These are phyloP conservation scores for Trichoplusia ni DNA, from an alignment of 1,140 invertebrate genomes.

Conservation along the genomic window DNA sequence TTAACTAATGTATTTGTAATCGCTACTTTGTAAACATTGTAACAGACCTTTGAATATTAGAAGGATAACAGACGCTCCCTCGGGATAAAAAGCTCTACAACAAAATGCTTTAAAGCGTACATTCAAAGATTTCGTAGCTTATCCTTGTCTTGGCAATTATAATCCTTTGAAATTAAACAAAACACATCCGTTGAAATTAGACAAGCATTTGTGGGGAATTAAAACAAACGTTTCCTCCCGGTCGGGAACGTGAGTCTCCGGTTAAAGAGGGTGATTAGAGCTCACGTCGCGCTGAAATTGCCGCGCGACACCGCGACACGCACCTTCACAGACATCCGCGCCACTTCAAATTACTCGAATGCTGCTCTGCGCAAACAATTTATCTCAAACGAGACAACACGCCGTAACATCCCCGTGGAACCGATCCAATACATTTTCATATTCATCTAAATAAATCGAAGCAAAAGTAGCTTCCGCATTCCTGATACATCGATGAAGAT, in stretches of 20 bases:
- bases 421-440: conserved; percentile 4
- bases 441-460: neutral
- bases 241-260: conserved; percentile 54
- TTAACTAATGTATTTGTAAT: neutral
- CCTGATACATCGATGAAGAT: neutral
- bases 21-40: neutral
- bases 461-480: neutral
- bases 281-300: conserved; percentile 55
- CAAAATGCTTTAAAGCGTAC: neutral
- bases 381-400: conserved; percentile 34
- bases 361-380: conserved; percentile 33
- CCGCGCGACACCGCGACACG: conserved; percentile 46
- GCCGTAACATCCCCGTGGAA: neutral
- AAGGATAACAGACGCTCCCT: neutral
- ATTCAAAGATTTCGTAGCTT: conserved; percentile 17
- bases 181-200: conserved; percentile 60
- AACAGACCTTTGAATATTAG: neutral
- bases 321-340: conserved; percentile 39
- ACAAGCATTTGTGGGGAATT: conserved; percentile 65
- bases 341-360: conserved; percentile 22
- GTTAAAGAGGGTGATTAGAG: conserved; percentile 66
- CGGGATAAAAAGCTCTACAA: neutral
- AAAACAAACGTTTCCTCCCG: conserved; percentile 66
- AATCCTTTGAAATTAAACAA: conserved; percentile 57
- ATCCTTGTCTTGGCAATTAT: conserved; percentile 40